phyloP scores from a whole-genome alignment of 2,113 vertebrate genomes.

The Pantherophis guttatus region DNA sequence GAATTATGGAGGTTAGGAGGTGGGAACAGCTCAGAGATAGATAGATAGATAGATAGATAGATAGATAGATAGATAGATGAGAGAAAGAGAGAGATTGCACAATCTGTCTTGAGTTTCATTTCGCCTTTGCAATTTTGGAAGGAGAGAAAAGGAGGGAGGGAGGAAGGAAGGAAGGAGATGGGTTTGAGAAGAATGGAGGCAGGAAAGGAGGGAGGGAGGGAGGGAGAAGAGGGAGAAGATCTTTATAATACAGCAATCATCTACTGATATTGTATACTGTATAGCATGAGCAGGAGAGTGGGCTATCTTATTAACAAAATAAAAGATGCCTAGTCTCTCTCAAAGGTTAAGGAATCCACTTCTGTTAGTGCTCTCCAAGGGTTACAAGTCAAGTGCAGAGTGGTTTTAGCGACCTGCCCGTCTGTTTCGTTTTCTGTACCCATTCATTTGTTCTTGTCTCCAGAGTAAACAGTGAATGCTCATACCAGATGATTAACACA shows the following conservation, averaged over 20 bases:
- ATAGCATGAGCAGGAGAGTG: neutral
- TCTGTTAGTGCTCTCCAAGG: constrained; percentile 52
- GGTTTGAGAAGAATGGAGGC: too few relatives aligned
- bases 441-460: constrained; percentile 59
- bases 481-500: constrained; percentile 70
- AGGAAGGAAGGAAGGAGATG: too few relatives aligned
- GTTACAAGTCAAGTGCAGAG: constrained; percentile 67
- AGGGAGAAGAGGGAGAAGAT: neutral
- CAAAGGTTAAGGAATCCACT: constrained; percentile 27
- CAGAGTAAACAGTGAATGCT: constrained; percentile 63
- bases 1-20: neutral
- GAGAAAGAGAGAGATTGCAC: neutral
- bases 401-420: constrained; percentile 63
- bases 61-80: neutral
- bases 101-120: neutral
- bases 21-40: neutral
- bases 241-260: neutral
- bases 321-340: constrained; percentile 32
- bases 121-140: neutral
- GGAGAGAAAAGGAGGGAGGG: neutral
- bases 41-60: neutral
- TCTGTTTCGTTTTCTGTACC: constrained; percentile 60
- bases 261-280: fast-evolving
- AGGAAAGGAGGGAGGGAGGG: too few relatives aligned
- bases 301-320: fast-evolving